Evolutionary conservation across 2,797 vertebrate species (phyloP).

Genomic region (Lutjanus campechanus): DNA sequence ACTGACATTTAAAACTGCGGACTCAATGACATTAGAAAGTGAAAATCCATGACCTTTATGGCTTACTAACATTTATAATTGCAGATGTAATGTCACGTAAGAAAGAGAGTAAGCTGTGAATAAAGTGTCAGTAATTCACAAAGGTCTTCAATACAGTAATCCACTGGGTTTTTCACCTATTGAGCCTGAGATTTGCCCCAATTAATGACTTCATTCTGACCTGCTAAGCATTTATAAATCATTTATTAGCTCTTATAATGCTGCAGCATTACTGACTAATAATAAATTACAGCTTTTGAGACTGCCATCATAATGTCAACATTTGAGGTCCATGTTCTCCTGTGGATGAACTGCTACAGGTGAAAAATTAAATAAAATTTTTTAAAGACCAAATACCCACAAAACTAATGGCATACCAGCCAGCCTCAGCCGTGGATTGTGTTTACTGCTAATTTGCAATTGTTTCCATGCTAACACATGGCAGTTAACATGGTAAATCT

Average conservation of each 20-base stretch:
- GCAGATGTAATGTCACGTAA: neutral
- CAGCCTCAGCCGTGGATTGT: neutral
- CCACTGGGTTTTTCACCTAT: neutral
- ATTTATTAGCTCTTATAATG: neutral
- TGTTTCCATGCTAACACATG: too few species aligned
- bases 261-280: neutral
- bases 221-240: neutral
- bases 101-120: neutral
- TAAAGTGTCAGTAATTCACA: slow-evolving; percentile 1
- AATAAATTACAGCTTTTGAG: neutral
- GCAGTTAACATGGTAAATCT: too few species aligned
- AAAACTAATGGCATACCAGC: neutral
- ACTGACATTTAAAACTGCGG: slow-evolving; percentile 29
- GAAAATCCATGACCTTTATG: slow-evolving; percentile 18
- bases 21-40: neutral
- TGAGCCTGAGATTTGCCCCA: neutral
- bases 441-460: neutral
- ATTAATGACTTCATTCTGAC: neutral
- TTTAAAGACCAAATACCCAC: neutral
- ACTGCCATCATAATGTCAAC: neutral
- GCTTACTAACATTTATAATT: neutral
- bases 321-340: too few species aligned
- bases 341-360: neutral
- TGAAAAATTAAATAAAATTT: too few species aligned
- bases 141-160: neutral